Base-by-base conservation (phyloP, 2,797 vertebrate genomes). In the Hapalemur alaotrensis region DNA sequence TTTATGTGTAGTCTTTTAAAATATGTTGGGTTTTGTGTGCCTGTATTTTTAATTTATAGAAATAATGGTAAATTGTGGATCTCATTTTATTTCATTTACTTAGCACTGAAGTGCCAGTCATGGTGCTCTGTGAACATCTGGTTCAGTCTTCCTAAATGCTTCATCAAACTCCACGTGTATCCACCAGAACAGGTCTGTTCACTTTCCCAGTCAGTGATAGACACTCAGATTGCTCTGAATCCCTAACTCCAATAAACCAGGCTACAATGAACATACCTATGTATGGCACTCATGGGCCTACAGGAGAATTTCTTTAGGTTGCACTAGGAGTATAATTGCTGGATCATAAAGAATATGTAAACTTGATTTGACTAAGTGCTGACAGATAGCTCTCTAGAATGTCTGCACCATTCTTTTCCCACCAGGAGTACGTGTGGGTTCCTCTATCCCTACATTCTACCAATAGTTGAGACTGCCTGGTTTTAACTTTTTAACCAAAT, bases 401-500 rank as follows among this genome's bases (percentile, higher is more conserved):
- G 41, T 43, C 57, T 75, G 11, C 0, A 15, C 4, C 7, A 4
- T 32, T 85, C 14, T 89, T 63, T n/a, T 70, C 25, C 76, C n/a
- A 54, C 7, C 3, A 13, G 80, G 35, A 30, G 8, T 32, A 1
- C 7, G 5, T 32, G 23, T 59, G 4, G 2, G 7, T 91, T 81
- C 75, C 43, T 83, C 11, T 6, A 28, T 52, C 10, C 10, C 20
- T 32, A 50, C 11, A 20, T 59, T n/a, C 18, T 43, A 9, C 12
- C 4, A 2, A 12, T 32, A 65, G 8, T 2, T 79, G 35, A 18
- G 10, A 46, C 35, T 20, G 43, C 17, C 12, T 79, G 41, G 38
- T 65, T 95, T 73, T 91, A n/a, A 46, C 28, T 15, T 83, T 92
- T 83, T 80, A 92, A 87, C n/a, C 22, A 52, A 81, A 72, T 89